Conservation (phyloP, 2,888 invertebrate species). For the Cenopis cana region DNA sequence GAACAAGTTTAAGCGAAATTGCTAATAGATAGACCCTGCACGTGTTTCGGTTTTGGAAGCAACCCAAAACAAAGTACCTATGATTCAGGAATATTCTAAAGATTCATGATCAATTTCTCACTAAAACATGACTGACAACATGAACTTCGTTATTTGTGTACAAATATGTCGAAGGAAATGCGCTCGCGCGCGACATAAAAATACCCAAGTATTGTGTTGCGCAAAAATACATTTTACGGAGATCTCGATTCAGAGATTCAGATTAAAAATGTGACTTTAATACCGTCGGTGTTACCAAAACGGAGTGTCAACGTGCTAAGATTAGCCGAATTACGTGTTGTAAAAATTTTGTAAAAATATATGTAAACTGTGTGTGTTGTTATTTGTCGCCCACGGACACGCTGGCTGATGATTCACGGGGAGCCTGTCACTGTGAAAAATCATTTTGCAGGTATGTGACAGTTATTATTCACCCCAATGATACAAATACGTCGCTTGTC, state of each 20-base stretch:
- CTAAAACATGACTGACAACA: conserved; percentile 22
- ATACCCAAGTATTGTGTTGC: conserved; percentile 32
- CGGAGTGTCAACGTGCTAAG: conserved; percentile 57
- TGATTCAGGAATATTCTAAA: conserved; percentile 26
- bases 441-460: conserved; percentile 62
- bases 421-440: conserved; percentile 59
- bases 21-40: conserved; percentile 11
- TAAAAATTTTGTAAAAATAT: conserved; percentile 71
- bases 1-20: neutral
- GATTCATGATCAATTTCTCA: conserved; percentile 23
- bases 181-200: conserved; percentile 20
- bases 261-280: conserved; percentile 30
- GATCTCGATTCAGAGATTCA: conserved; percentile 30
- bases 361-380: conserved; percentile 59
- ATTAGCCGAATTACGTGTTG: conserved; percentile 70
- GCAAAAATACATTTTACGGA: conserved; percentile 25
- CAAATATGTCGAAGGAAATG: conserved; percentile 30
- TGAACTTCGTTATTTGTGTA: conserved; percentile 17
- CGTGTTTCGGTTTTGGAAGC: conserved; percentile 18
- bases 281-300: conserved; percentile 45
- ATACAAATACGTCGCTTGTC: conserved; percentile 31
- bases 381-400: conserved; percentile 68
- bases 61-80: conserved; percentile 16
- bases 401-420: conserved; percentile 62
- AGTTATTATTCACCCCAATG: conserved; percentile 43